These are phyloP conservation scores for Quadroppia sp. DNA, from an alignment of 2,888 invertebrate genomes.

Conservation along the genomic window DNA sequence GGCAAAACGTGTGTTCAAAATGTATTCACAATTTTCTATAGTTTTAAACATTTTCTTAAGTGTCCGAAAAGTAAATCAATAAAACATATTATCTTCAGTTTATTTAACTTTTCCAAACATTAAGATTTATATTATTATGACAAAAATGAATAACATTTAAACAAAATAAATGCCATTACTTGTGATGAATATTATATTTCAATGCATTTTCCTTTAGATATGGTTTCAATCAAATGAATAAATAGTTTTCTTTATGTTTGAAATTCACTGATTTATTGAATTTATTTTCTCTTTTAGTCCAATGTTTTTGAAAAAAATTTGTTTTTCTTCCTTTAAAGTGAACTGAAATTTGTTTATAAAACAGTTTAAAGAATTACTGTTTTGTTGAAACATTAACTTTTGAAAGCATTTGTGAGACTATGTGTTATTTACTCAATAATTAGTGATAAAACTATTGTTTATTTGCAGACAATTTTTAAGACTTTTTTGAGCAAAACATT, in stretches of 20 bases:
- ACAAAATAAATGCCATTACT: not conserved
- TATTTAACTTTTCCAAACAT: not conserved
- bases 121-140: not conserved
- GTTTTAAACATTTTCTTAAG: not conserved
- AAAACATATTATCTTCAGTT: not conserved
- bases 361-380: conserved; percentile 21
- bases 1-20: not conserved
- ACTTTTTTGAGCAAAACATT: not conserved
- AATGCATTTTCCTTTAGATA: not conserved
- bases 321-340: not conserved
- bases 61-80: not conserved
- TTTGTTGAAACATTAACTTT: conserved; percentile 5
- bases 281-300: not conserved
- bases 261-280: not conserved
- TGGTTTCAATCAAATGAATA: not conserved
- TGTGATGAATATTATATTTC: not conserved
- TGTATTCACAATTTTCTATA: not conserved
- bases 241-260: not conserved
- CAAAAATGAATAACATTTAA: too few relatives aligned
- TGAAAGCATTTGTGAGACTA: not conserved
- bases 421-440: not conserved
- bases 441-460: not conserved
- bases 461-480: not conserved
- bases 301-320: not conserved
- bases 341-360: conserved; percentile 28